These are phyloP conservation scores for Origma solitaria DNA, from an alignment of 2,113 vertebrate species.

Conservation along the genomic window DNA sequence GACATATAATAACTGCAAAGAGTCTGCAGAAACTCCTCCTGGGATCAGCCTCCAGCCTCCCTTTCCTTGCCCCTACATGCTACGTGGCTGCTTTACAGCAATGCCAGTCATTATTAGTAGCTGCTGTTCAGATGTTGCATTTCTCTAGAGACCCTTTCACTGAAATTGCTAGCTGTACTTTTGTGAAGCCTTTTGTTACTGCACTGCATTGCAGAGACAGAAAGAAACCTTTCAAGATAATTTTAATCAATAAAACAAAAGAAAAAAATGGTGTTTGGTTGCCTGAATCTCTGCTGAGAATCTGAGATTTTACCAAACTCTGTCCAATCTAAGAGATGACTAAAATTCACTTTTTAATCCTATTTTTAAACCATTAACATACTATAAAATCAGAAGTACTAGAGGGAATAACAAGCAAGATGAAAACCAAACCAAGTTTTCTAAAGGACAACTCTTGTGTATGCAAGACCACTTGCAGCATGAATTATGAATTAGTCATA, in stretches of 20 bases:
- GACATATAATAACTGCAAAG: not conserved
- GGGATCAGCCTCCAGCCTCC: not conserved
- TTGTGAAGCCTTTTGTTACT: not conserved
- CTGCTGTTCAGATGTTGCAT: not conserved
- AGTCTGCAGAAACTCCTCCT: not conserved
- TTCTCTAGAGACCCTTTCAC: not conserved
- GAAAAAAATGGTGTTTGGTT: not conserved
- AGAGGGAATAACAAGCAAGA: not conserved
- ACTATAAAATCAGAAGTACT: not conserved
- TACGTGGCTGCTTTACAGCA: not conserved
- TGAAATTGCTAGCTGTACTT: not conserved
- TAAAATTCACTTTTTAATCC: not conserved
- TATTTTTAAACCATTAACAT: not conserved
- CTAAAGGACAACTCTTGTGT: not conserved
- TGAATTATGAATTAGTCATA: not conserved
- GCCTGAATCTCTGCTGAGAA: not conserved
- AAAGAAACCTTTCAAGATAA: not conserved
- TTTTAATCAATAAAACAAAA: slow-evolving; percentile 1
- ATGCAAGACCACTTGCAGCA: not conserved
- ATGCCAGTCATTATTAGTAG: not conserved
- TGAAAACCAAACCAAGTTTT: not conserved
- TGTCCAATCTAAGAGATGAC: not conserved
- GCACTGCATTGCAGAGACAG: not conserved
- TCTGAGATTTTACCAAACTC: not conserved
- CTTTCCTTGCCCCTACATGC: not conserved